These are phyloP conservation scores for Thermophis baileyi DNA, from an alignment of 2,113 vertebrate genomes.

Conservation along the genomic window DNA sequence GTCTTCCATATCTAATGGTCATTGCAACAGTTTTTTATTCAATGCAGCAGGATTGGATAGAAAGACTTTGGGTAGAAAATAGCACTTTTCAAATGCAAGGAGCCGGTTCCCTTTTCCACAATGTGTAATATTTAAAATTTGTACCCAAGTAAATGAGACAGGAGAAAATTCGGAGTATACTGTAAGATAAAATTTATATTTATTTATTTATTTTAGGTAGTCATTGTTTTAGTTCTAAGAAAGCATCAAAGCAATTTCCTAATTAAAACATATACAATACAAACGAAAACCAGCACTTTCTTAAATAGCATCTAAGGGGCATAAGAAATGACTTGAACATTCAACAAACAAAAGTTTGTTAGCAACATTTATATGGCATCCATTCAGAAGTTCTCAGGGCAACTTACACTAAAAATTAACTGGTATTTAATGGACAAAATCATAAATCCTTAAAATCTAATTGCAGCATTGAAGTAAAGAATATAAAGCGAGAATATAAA, in stretches of 20 bases:
- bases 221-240: neutral
- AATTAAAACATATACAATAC: neutral
- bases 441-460: neutral
- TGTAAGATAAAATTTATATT: neutral
- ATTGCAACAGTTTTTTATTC: neutral
- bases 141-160: too few species aligned
- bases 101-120: neutral
- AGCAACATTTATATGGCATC: neutral
- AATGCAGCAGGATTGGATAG: neutral
- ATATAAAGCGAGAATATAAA: neutral
- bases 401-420: neutral
- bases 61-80: neutral
- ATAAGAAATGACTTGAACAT: neutral
- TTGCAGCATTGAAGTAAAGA: neutral
- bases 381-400: neutral
- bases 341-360: neutral
- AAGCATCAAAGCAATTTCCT: neutral
- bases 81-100: neutral
- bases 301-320: neutral
- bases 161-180: too few species aligned
- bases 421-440: neutral
- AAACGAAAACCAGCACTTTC: neutral
- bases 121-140: neutral
- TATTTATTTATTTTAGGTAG: neutral
- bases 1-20: neutral